phyloP scores from a whole-genome alignment of 2,888 invertebrate genomes.

The Stomorhina lunata region DNA sequence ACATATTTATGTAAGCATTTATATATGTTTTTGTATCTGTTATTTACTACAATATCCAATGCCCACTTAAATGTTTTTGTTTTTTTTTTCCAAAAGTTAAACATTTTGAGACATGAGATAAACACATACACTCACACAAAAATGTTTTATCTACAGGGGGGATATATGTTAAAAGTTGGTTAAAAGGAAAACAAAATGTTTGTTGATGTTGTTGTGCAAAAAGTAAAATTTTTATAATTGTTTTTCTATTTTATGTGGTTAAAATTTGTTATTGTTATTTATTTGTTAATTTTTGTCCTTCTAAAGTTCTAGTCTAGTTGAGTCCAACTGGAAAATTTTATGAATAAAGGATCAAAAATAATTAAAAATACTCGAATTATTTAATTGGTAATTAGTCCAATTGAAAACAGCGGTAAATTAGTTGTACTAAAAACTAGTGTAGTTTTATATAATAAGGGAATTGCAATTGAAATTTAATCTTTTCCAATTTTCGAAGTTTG shows the following conservation, averaged over 20 bases:
- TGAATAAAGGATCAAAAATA: too few species aligned
- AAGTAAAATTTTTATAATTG: slow-evolving; percentile 28
- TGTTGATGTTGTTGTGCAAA: not conserved
- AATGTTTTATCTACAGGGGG: not conserved
- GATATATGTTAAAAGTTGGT: not conserved
- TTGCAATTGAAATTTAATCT: too few species aligned
- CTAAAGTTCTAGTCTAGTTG: too few species aligned
- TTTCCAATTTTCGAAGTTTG: too few species aligned
- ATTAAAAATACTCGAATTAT: too few species aligned
- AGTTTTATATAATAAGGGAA: too few species aligned
- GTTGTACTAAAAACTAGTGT: too few species aligned
- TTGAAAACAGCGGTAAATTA: too few species aligned
- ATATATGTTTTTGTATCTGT: slow-evolving; percentile 4
- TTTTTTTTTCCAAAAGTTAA: slow-evolving; percentile 15
- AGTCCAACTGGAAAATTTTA: too few species aligned
- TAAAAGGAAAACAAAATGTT: not conserved
- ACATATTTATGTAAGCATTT: too few species aligned
- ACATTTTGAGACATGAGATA: slow-evolving; percentile 3
- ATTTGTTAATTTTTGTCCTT: not conserved
- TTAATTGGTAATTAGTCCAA: too few species aligned
- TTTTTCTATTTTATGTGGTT: slow-evolving; percentile 28
- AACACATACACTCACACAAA: not conserved
- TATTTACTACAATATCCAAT: slow-evolving; percentile 34
- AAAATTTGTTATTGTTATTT: not conserved
- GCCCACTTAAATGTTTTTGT: slow-evolving; percentile 47